Base-by-base conservation (phyloP, 2,113 vertebrate species). In the Lampris megalopsis region DNA sequence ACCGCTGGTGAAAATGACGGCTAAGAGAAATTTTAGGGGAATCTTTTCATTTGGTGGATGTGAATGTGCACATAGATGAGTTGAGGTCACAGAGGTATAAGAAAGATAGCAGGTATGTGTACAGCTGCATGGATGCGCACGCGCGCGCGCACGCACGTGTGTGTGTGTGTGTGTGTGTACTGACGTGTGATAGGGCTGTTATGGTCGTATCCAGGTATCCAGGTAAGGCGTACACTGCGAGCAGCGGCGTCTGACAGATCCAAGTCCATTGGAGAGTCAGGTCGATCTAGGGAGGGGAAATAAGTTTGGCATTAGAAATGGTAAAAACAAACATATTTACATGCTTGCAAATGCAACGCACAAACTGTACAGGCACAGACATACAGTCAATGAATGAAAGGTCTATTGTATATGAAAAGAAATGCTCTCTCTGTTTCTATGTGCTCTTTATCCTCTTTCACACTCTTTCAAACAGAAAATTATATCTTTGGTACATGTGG, bases 171-270 rank as follows among this genome's bases (percentile, higher is more conserved):
- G 52, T 37, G 62, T 41, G 38, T 53, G 3, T 38, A 70, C 91
- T 91, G 73, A 98, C 98, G 93, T 91, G 94, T 97, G 90, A 99
- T 92, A 35, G 96, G 96, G 67, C 98, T 99, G 90, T 97, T 96
- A 73, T 98, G 96, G 61, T 97, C 97, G 0, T 96, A 94, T 0
- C 97, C 97, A 0, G 96, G 98, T 59, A 97, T 97, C 98, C 98
- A 99, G 9, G 97, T 99, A 85, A 99, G 94, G 47, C 91, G 81
- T 83, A 97, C 95, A 0, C 95, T 98, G 78, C 96, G 94, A 77
- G 96, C 97, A 0, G 93, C 93, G 58, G 95, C 94, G 82, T 99
- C 98, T 0, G 98, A 89, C 63, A 99, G 87, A 80, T 98, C 97
- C 86, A 99, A 84, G 89, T 99, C 97, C 50, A 90, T 93, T 2